These are phyloP conservation scores for Phragmatobia fuliginosa DNA, from an alignment of 2,888 invertebrate genomes.

Conservation along the genomic window DNA sequence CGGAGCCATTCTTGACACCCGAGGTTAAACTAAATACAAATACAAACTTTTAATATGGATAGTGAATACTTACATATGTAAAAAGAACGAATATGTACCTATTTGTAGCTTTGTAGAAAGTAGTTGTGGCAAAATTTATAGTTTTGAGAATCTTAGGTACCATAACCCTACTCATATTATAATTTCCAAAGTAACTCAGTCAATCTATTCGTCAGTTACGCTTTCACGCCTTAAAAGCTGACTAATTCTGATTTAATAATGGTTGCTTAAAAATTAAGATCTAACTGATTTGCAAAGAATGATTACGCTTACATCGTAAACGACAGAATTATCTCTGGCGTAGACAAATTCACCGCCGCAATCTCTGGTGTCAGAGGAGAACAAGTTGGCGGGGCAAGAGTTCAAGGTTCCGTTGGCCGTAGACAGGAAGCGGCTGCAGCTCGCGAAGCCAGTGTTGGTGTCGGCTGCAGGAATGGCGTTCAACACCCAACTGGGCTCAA, in stretches of 20 bases:
- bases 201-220: too few relatives aligned
- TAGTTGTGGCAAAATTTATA: background rate
- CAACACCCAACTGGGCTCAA: conserved; percentile 76
- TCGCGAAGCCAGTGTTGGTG: conserved; percentile 62
- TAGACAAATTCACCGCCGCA: conserved; percentile 70
- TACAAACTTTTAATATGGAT: background rate
- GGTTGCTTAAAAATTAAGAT: background rate
- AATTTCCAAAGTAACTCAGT: too few relatives aligned
- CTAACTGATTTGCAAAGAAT: background rate
- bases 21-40: conserved; percentile 85
- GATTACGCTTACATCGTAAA: conserved; percentile 70
- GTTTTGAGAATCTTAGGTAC: too few relatives aligned
- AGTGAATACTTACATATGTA: too few relatives aligned
- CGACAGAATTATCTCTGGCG: conserved; percentile 70
- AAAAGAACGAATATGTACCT: background rate
- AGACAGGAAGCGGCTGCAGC: conserved; percentile 76
- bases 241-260: too few relatives aligned
- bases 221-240: too few relatives aligned
- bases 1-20: conserved; percentile 90
- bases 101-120: background rate
- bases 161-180: too few relatives aligned
- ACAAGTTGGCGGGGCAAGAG: conserved; percentile 65
- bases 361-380: conserved; percentile 44
- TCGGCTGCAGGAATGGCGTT: conserved; percentile 73
- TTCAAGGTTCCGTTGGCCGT: conserved; percentile 59